phyloP scores from a whole-genome alignment of 2,797 vertebrate genomes.

The Gouania willdenowi region DNA sequence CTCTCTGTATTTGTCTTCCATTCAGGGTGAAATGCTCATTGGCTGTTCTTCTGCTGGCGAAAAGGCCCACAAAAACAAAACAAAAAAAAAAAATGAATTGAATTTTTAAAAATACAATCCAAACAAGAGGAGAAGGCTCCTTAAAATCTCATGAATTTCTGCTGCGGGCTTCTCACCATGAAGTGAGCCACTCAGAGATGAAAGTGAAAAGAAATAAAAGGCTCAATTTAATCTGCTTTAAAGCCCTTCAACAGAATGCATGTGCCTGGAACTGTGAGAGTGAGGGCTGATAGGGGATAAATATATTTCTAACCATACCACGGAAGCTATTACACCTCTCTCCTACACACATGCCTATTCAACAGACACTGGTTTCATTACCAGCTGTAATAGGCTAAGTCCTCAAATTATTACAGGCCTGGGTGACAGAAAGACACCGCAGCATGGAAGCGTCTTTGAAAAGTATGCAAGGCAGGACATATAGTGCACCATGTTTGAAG shows the following conservation, averaged over 20 bases:
- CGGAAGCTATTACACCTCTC: slow-evolving; percentile 88
- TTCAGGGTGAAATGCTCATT: too few relatives aligned
- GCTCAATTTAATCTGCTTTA: slow-evolving; percentile 97
- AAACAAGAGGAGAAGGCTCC: slow-evolving; percentile 67
- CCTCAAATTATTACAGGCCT: slow-evolving; percentile 86
- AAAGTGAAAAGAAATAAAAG: slow-evolving; percentile 96
- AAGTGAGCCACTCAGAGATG: slow-evolving; percentile 90
- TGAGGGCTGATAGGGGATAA: slow-evolving; percentile 92
- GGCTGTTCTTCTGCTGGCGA: too few relatives aligned
- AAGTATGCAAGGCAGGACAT: slow-evolving; percentile 70
- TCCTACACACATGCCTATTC: slow-evolving; percentile 86
- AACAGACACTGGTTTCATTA: slow-evolving; percentile 88
- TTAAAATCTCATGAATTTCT: slow-evolving; percentile 81
- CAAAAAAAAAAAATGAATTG: slow-evolving; percentile 54
- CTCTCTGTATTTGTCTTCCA: too few relatives aligned
- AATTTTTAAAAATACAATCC: slow-evolving; percentile 65
- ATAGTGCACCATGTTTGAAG: too few relatives aligned
- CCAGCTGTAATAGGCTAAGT: slow-evolving; percentile 86
- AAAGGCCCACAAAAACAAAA: slow-evolving; percentile 42
- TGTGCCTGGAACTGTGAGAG: slow-evolving; percentile 86
- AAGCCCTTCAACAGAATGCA: slow-evolving; percentile 90
- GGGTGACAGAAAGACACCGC: slow-evolving; percentile 78
- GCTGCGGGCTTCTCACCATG: slow-evolving; percentile 79
- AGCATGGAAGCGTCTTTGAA: slow-evolving; percentile 78
- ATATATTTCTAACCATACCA: slow-evolving; percentile 89